Percentiles rank a stretch among this genome's conserved stretches.
Conservation (phyloP, 2,888 invertebrate species). For the Drosophila percnosoma region DNA sequence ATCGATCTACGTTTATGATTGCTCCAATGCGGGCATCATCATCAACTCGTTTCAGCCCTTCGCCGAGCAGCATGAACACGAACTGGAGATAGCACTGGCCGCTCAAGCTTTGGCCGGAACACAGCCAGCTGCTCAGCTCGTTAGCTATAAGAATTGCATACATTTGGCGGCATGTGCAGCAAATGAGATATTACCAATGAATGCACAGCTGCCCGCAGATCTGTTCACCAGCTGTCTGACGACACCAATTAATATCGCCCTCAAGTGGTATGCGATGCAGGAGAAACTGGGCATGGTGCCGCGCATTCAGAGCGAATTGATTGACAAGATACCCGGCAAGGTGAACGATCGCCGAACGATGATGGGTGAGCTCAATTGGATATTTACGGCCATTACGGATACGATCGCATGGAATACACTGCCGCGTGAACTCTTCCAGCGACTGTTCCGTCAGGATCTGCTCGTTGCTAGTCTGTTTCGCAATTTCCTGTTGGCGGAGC, state of each 20-base stretch:
- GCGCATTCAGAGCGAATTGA: slow-evolving; percentile 92
- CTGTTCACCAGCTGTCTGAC: slow-evolving; percentile 99
- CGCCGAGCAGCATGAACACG: slow-evolving; percentile 95
- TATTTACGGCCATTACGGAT: slow-evolving; percentile 99
- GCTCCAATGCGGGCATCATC: slow-evolving; percentile 98
- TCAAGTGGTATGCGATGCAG: slow-evolving; percentile 97
- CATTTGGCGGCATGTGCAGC: slow-evolving; percentile 98
- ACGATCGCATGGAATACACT: slow-evolving; percentile 99
- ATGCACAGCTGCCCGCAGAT: slow-evolving; percentile 98
- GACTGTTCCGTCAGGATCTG: slow-evolving; percentile 97
- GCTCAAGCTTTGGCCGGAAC: slow-evolving; percentile 11
- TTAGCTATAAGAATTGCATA: slow-evolving; percentile 94
- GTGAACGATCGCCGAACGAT: slow-evolving; percentile 97
- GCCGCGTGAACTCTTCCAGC: slow-evolving; percentile 97
- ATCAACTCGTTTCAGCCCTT: slow-evolving; percentile 95
- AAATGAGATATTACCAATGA: slow-evolving; percentile 98
- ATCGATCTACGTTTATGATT: slow-evolving; percentile 99
- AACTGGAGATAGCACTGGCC: slow-evolving; percentile 86
- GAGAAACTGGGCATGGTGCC: slow-evolving; percentile 92
- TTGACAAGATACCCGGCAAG: slow-evolving; percentile 98
- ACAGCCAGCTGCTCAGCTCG: slow-evolving; percentile 42
- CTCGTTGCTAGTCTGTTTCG: slow-evolving; percentile 99
- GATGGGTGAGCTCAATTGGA: slow-evolving; percentile 99
- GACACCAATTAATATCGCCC: slow-evolving; percentile 98
- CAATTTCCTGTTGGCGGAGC: slow-evolving; percentile 97